phyloP scores from a whole-genome alignment of 2,888 invertebrate species.

The Zele albiditarsus region DNA sequence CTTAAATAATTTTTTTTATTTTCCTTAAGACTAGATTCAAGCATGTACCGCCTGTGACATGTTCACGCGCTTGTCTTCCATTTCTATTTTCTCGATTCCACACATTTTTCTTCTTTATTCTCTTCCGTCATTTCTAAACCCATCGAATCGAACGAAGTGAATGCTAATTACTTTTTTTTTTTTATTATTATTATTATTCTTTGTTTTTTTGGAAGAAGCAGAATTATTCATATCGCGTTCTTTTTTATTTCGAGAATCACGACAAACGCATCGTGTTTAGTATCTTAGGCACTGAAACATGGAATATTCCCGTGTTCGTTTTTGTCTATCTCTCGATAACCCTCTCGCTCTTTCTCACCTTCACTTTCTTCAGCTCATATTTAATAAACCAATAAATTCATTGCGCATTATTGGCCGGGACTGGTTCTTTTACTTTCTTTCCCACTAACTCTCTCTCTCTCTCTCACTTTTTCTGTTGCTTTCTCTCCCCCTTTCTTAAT shows the following conservation, averaged over 20 bases:
- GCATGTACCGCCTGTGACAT: background rate
- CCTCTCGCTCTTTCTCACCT: conserved; percentile 17
- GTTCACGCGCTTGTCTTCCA: background rate
- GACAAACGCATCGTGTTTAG: conserved; percentile 53
- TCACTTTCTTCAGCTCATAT: background rate
- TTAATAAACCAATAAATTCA: conserved; percentile 11
- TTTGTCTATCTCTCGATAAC: conserved; percentile 17
- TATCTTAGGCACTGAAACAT: conserved; percentile 67
- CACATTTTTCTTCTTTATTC: background rate
- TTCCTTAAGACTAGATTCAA: conserved; percentile 34
- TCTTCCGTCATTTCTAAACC: conserved; percentile 7
- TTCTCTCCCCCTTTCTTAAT: conserved; percentile 22
- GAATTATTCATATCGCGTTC: conserved; percentile 19
- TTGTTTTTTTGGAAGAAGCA: conserved; percentile 38
- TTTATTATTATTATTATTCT: background rate
- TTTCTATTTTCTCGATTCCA: background rate
- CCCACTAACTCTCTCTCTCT: conserved; percentile 17
- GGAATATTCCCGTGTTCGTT: conserved; percentile 58
- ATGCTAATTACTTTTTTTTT: conserved; percentile 33
- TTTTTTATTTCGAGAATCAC: conserved; percentile 23
- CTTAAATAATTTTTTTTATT: conserved; percentile 26
- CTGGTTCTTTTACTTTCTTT: conserved; percentile 19
- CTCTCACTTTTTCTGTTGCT: conserved; percentile 7
- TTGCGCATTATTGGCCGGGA: conserved; percentile 5
- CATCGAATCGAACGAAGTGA: conserved; percentile 34